phyloP scores from a whole-genome alignment of 2,113 vertebrate genomes.

The Cygnus atratus region DNA sequence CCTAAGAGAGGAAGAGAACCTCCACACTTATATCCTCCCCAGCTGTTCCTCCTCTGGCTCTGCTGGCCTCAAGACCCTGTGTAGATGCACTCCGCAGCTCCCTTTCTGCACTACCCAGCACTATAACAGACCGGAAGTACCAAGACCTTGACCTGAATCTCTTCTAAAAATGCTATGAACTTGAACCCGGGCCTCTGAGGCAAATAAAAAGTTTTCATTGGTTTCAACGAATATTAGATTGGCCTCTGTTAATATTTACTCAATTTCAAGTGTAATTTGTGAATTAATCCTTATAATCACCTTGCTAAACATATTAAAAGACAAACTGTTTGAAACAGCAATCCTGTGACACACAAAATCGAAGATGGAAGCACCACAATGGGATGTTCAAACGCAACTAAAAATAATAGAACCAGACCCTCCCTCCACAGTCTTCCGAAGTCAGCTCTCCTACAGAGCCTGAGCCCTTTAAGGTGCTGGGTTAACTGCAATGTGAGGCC shows the following conservation, averaged over 20 bases:
- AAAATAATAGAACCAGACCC: not conserved
- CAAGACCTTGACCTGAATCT: not conserved
- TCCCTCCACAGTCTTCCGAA: not conserved
- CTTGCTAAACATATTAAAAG: not conserved
- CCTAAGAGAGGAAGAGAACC: not conserved
- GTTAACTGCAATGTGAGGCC: fast-evolving
- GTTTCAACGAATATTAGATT: not conserved
- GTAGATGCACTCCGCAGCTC: too few species aligned
- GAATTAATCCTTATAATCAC: not conserved
- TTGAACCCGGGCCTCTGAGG: not conserved
- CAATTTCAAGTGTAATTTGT: not conserved
- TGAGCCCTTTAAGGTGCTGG: not conserved
- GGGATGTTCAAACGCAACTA: not conserved
- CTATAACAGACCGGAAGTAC: not conserved
- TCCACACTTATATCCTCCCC: not conserved
- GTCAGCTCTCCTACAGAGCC: not conserved
- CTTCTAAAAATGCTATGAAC: not conserved
- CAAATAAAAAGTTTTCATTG: not conserved
- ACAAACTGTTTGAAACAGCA: not conserved
- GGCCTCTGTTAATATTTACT: not conserved
- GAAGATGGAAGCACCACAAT: not conserved
- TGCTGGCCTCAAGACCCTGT: not conserved
- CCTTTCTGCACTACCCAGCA: not conserved
- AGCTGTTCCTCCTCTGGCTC: not conserved
- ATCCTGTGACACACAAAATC: not conserved